Evolutionary conservation across 2,797 vertebrate genomes (phyloP).

Genomic region (Enteromius radiatus): DNA sequence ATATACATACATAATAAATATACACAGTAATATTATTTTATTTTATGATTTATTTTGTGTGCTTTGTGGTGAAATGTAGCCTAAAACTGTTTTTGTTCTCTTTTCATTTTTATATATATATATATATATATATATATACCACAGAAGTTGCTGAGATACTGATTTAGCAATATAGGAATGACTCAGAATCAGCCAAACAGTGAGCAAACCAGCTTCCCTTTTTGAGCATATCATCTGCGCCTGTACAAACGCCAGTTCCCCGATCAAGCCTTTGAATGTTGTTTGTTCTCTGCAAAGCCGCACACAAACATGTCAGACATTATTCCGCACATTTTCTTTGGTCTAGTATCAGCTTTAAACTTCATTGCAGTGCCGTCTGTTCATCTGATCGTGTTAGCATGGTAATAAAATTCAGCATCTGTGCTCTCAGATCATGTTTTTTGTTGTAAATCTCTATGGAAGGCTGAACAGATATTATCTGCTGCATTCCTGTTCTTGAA

Average conservation of each 20-base stretch:
- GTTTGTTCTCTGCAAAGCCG: constrained; percentile 3
- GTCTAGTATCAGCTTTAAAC: constrained; percentile 14
- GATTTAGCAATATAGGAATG: not conserved
- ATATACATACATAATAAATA: too few relatives aligned
- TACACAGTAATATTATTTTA: too few relatives aligned
- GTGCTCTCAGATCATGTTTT: constrained; percentile 22
- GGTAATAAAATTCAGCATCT: constrained; percentile 29
- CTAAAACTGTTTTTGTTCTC: not conserved
- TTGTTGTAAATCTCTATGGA: constrained; percentile 12
- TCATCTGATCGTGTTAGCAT: constrained; percentile 14
- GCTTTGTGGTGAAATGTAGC: not conserved
- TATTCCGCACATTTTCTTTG: not conserved
- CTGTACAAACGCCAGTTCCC: not conserved
- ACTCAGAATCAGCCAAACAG: constrained; percentile 5
- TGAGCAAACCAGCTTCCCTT: not conserved
- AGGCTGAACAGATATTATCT: constrained; percentile 49
- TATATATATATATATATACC: not conserved
- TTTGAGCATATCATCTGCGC: not conserved
- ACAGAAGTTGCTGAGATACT: not conserved
- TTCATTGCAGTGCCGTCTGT: not conserved
- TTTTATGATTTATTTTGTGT: too few relatives aligned
- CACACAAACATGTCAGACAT: constrained; percentile 4
- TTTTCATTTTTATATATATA: not conserved
- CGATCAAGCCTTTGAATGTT: not conserved
- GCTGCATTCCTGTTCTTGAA: constrained; percentile 41